Base-by-base conservation (phyloP, 2,888 invertebrate genomes). In the Pristionchus exspectatus region DNA sequence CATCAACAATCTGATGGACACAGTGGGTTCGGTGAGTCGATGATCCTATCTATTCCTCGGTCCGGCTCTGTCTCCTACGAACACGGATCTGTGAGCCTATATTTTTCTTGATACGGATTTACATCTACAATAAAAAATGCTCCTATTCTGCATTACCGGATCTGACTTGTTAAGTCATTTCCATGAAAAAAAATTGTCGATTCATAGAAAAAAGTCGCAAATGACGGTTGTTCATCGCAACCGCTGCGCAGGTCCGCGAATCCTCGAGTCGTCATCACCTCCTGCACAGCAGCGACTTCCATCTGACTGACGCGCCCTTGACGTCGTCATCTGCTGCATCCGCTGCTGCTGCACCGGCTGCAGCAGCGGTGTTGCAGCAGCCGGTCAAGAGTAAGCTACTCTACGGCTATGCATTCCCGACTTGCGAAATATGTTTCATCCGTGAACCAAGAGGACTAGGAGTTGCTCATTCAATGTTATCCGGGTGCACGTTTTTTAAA, bases 1-100 rank as follows among this genome's bases (percentile, higher is more conserved):
- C 94, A 95, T 94, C 92, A 93, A 93, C 91, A 92, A 90, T 74
- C 90, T 91, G 92, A 63, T 91, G 38, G 89, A 91, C n/a, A 66
- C 91, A 59, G 72, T 93, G 1, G 90, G 90, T 54, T 83, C 50
- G 33, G 74, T 74, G 30, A 30, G 74, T 56, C 4, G 4, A 56
- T 21, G 0, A 21, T 56, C 56, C 56, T 2, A 27, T 24, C 56
- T 2, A 27, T 24, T 72, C 27, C 12, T 5, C 44, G 77, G 33
- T 27, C 38, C 12, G 5, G 14, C 38, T 16, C 24, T 38, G 30
- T 44, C 9, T 38, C 38, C n/a, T 30, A 77, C 12, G 3, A 77
- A 21, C 44, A 3, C 3, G 38, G 38, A 38, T 38, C 38, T 38
- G 38, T 38, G 2, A 38, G 38, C 5, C 38, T 3, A 5, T n/a